Percentiles rank a stretch among this genome's conserved stretches.
These are phyloP conservation scores for Xiphias gladius DNA, from an alignment of 2,113 vertebrate genomes.

Conservation along the genomic window DNA sequence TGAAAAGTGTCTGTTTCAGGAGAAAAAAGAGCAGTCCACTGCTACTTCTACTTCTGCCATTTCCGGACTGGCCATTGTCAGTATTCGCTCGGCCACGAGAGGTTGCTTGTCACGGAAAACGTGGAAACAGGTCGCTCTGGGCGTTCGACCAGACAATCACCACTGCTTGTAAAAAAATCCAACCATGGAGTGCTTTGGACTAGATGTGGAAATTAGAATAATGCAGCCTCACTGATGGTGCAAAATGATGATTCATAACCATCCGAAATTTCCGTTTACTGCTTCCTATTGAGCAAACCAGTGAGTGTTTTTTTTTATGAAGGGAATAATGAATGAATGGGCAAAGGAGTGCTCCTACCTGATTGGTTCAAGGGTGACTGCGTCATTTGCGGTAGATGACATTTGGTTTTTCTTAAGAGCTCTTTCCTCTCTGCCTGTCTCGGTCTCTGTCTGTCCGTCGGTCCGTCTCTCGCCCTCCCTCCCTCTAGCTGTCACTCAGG, in stretches of 20 bases:
- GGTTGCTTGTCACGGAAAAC: background rate
- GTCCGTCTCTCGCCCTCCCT: background rate
- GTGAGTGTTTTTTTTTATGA: slow-evolving; percentile 19
- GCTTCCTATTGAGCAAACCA: background rate
- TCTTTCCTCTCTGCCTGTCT: background rate
- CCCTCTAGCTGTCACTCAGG: slow-evolving; percentile 41
- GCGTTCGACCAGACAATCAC: background rate
- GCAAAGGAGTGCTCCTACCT: background rate
- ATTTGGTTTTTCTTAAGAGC: slow-evolving; percentile 9
- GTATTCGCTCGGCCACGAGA: background rate
- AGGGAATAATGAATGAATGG: slow-evolving; percentile 30
- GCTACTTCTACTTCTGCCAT: too few species aligned
- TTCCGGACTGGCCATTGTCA: background rate
- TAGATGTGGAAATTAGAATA: background rate
- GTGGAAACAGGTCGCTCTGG: background rate
- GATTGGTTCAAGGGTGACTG: slow-evolving; percentile 40
- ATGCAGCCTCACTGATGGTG: background rate
- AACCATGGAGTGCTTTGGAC: background rate
- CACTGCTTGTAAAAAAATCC: too few species aligned
- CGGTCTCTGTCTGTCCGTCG: background rate
- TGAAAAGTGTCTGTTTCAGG: too few species aligned
- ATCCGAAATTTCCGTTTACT: background rate
- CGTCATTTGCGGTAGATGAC: slow-evolving; percentile 26
- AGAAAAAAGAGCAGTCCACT: too few species aligned
- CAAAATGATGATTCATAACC: background rate